Percentiles rank a stretch among this genome's conserved stretches.
Evolutionary conservation across 2,113 vertebrate genomes (phyloP).

Genomic region (Labrus mixtus): DNA sequence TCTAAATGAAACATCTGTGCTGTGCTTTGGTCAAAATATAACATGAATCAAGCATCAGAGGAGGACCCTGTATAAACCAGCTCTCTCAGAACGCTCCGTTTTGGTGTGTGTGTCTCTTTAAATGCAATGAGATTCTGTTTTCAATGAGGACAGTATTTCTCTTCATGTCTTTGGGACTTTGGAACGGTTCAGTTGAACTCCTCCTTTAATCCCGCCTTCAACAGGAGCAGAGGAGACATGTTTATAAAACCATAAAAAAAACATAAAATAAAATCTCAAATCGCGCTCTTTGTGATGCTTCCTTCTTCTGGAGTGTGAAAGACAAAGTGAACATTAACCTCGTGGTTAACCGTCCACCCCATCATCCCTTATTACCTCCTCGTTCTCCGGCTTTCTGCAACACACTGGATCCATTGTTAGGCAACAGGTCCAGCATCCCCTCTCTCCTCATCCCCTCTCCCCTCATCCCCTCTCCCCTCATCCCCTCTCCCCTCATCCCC

Average conservation of each 20-base stretch:
- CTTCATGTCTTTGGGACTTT: background rate
- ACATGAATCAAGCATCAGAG: too few relatives aligned
- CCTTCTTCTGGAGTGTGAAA: background rate
- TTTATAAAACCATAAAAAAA: background rate
- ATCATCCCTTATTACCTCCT: background rate
- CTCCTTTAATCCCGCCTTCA: too few relatives aligned
- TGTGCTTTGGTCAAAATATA: too few relatives aligned
- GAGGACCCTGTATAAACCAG: too few relatives aligned
- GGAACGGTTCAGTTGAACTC: background rate
- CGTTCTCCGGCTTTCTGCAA: conserved; percentile 4
- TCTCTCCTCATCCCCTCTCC: too few relatives aligned
- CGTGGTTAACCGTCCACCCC: background rate
- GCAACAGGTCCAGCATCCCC: conserved; percentile 54
- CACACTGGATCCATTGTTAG: conserved; percentile 24
- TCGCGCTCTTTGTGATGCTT: background rate
- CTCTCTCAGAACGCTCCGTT: too few relatives aligned
- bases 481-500: too few relatives aligned
- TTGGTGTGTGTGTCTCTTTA: too few relatives aligned
- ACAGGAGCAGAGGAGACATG: too few relatives aligned
- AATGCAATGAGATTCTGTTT: too few relatives aligned
- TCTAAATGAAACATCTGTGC: too few relatives aligned
- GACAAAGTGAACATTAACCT: background rate
- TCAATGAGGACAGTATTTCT: background rate
- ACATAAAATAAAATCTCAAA: background rate
- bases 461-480: too few relatives aligned